These are phyloP conservation scores for Tethya wilhelma DNA, from an alignment of 37 sponge, comb jelly and placozoan species.

Conservation along the genomic window DNA sequence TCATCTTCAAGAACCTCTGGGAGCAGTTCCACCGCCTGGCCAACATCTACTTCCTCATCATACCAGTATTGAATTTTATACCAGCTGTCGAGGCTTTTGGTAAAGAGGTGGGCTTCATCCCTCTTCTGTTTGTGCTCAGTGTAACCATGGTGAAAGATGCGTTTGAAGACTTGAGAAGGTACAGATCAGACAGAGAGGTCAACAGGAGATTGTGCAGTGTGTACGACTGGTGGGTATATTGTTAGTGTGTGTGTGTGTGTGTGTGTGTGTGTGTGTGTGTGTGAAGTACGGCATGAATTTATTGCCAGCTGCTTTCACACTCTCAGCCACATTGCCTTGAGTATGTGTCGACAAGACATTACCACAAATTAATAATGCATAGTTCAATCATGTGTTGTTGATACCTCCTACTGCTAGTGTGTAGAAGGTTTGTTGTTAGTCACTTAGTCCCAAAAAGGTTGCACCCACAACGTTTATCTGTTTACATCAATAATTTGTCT, in stretches of 20 bases:
- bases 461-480: not conserved
- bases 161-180: constrained; percentile 81
- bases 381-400: too few species aligned
- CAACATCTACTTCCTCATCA: constrained; percentile 84
- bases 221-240: constrained; percentile 50
- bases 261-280: too few species aligned
- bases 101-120: constrained; percentile 67
- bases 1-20: constrained; percentile 85
- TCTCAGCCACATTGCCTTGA: too few species aligned
- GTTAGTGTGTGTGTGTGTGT: too few species aligned
- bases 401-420: too few species aligned
- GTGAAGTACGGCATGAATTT: too few species aligned
- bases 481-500: too few species aligned
- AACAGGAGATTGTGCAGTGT: constrained; percentile 47
- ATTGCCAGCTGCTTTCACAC: not conserved
- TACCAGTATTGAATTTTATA: constrained; percentile 76
- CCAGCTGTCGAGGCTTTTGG: constrained; percentile 76
- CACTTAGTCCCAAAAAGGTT: not conserved
- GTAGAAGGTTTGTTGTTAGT: too few species aligned
- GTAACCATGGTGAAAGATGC: constrained; percentile 81
- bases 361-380: too few species aligned
- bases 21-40: constrained; percentile 90
- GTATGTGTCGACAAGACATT: too few species aligned
- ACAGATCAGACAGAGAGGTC: constrained; percentile 66
- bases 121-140: constrained; percentile 66